Evolutionary conservation across 2,797 vertebrate genomes (phyloP), one percentile per base, ranked within the genome.

Genomic region (Acanthopagrus latus): DNA sequence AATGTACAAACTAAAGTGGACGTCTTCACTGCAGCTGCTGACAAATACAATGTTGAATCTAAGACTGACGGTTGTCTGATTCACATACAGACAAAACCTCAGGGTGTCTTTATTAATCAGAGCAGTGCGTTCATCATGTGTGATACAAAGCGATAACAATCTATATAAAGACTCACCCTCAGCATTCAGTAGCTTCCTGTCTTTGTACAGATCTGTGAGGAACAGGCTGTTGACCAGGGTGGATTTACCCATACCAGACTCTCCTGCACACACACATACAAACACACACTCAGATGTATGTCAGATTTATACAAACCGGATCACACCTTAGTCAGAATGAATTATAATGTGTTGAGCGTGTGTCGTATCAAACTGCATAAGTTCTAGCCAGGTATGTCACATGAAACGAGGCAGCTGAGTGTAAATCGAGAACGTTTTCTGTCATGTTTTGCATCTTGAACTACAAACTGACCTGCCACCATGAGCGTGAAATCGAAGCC

Each of bases 401-500:
- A 44, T 44, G 47, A 55, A 71, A 33, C 29, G 5, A 11, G 29
- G 7, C 0, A 29, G 8, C 20, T 18, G 21, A 50, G 14, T 16
- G 17, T 2, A 18, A 38, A 9, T 59, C 2, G 3, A 27, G 12
- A 7, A 20, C 52, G 7, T 21, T 23, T 54, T 62, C 1, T 17
- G 17, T 55, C 16, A 55, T 1, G 9, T 52, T 29, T 41, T 21
- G 13, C 4, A 14, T 48, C 43, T 66, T 56, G 3, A 27, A 7
- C 11, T 5, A 17, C 29, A 74, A 67, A 83, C 95, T 94, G 80
- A 99, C 98, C 98, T 73, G 97, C 98, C 5, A 99, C 97, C 98
- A 99, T 99, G 82, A 99, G 95, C 0, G 98, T 99, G 88, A 99
- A 99, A 88, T 99, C 97, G 0, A 99, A 99, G 51, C 98, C 98